Conservation (phyloP, 2,888 invertebrate genomes). For the Nemurella pictetii region DNA sequence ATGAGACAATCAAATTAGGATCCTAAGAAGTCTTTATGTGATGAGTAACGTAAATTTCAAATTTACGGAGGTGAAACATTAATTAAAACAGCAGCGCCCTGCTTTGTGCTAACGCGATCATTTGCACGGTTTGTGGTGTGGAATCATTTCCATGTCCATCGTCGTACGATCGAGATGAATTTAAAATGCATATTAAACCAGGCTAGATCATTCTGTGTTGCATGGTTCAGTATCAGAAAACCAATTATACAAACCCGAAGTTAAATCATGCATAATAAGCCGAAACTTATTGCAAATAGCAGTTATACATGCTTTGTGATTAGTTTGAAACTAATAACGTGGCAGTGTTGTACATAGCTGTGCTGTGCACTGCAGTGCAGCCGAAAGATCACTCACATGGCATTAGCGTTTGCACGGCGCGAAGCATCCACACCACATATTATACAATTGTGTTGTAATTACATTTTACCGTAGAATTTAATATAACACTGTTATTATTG, state of each 20-base stretch:
- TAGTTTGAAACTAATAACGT: neutral
- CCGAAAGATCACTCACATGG: neutral
- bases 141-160: too few species aligned
- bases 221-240: neutral
- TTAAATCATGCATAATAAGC: neutral
- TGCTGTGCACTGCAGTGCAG: neutral
- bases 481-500: neutral
- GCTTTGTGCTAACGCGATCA: too few species aligned
- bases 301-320: neutral
- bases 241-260: neutral
- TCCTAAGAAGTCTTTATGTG: too few species aligned
- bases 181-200: too few species aligned
- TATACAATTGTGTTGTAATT: neutral
- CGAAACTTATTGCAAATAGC: neutral
- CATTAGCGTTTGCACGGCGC: neutral
- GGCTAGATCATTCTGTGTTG: too few species aligned
- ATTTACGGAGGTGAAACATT: too few species aligned
- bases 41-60: too few species aligned
- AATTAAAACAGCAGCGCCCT: too few species aligned
- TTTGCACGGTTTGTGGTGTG: too few species aligned
- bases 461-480: neutral
- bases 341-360: neutral
- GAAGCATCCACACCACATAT: neutral
- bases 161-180: too few species aligned
- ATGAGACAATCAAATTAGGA: too few species aligned